Evolutionary conservation across 2,888 invertebrate genomes (phyloP), one percentile per base, ranked within the genome.

Genomic region (Drosophila conformis): DNA sequence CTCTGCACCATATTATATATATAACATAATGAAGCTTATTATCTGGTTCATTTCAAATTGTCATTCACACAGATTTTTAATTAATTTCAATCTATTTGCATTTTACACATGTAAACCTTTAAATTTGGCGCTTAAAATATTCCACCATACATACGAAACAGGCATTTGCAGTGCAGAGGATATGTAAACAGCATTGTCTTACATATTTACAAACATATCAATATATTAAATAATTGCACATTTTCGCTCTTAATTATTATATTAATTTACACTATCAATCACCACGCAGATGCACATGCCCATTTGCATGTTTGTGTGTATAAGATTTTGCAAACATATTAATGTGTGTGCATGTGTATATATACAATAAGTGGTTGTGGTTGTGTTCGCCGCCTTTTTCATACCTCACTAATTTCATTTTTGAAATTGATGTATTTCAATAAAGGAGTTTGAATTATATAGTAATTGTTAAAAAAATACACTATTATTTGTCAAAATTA

Each of bases 361-460:
- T 27, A 27, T 57, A 35, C 8, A 58, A 38, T 36, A n/a, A 13
- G 33, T 40, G 15, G 1, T 27, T 62, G 29, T 40, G 15, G 1
- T n/a, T 58, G 25, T 35, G 59, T n/a, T 56, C 36, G 59, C 42
- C 38, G 29, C 42, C 46, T 48, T 54, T 57, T 13, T 10, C 88
- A n/a, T 85, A 85, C 84, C 84, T 85, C 38, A 90, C 90, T 72
- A 85, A 73, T 69, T 90, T 85, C 84, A 85, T 90, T 46, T 56
- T 83, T 42, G 29, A 52, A 60, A 57, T 68, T 33, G 64, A 51
- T 67, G 35, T 48, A 52, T 51, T 59, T 60, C 8, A 65, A 53
- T 38, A 21, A 31, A 29, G 21, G 7, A 36, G 11, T 62, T n/a
- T 8, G n/a, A 31, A 21, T n/a, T 27, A 54, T 18, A 21, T 35